These are phyloP conservation scores for Gadus macrocephalus DNA, from an alignment of 2,113 vertebrate species.

Conservation along the genomic window DNA sequence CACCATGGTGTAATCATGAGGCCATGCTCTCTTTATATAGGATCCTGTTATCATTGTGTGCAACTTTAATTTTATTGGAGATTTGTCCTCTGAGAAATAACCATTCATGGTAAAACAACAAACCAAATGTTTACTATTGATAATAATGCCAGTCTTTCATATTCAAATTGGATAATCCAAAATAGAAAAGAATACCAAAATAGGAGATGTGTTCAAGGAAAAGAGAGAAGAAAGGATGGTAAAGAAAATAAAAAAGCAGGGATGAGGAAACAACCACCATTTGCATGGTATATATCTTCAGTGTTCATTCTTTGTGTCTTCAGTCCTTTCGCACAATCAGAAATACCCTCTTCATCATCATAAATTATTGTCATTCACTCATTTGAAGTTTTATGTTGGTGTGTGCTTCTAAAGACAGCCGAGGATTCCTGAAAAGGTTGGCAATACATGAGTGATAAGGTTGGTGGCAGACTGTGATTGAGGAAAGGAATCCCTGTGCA, in stretches of 20 bases:
- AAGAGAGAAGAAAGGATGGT: conserved; percentile 2
- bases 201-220: not conserved
- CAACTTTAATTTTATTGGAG: not conserved
- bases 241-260: conserved; percentile 25
- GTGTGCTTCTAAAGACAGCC: no score
- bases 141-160: not conserved
- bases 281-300: no score
- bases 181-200: conserved; percentile 11
- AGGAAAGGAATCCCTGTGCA: no score
- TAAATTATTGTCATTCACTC: no score
- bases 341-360: no score
- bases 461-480: no score
- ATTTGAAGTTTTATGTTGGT: no score
- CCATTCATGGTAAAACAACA: conserved; percentile 25
- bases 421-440: no score
- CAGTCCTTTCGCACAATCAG: no score
- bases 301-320: no score
- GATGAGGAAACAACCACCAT: not conserved
- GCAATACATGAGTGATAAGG: no score
- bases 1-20: not conserved
- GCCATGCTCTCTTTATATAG: no score
- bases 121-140: conserved; percentile 1
- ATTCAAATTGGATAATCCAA: not conserved
- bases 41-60: not conserved
- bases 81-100: not conserved